A percentile compares a stretch with the other conserved stretches of the same genome.
Evolutionary conservation across 2,888 invertebrate genomes (phyloP).

Genomic region (Erannis defoliaria): DNA sequence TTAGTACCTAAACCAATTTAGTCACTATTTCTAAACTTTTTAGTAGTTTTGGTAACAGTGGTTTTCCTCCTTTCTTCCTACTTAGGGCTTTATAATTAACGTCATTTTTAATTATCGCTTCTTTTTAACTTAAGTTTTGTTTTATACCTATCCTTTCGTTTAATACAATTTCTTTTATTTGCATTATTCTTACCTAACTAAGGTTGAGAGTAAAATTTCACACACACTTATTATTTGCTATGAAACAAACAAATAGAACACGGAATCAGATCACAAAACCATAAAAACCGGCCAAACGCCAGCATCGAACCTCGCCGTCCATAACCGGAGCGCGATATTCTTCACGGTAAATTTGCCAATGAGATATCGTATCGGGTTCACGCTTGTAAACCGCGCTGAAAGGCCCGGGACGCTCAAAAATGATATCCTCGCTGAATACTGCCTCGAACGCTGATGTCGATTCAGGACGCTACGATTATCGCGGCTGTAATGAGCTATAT

Average conservation of each 20-base stretch:
- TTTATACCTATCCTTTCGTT: too few species aligned
- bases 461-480: background rate
- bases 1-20: too few species aligned
- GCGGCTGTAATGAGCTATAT: conserved; percentile 4
- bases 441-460: conserved; percentile 11
- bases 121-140: too few species aligned
- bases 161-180: too few species aligned
- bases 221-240: too few species aligned
- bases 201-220: background rate
- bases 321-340: conserved; percentile 36
- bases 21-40: too few species aligned
- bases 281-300: background rate
- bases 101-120: too few species aligned
- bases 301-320: conserved; percentile 15
- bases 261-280: background rate
- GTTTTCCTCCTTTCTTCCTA: too few species aligned
- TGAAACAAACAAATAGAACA: background rate
- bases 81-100: too few species aligned
- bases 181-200: too few species aligned
- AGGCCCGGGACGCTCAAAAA: conserved; percentile 65
- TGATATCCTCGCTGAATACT: conserved; percentile 30
- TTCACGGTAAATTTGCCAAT: conserved; percentile 81
- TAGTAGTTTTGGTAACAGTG: too few species aligned
- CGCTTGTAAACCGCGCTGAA: conserved; percentile 76
- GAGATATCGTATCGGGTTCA: conserved; percentile 76